Conservation (phyloP, 1,140 invertebrate genomes). For the Nephila pilipes region DNA sequence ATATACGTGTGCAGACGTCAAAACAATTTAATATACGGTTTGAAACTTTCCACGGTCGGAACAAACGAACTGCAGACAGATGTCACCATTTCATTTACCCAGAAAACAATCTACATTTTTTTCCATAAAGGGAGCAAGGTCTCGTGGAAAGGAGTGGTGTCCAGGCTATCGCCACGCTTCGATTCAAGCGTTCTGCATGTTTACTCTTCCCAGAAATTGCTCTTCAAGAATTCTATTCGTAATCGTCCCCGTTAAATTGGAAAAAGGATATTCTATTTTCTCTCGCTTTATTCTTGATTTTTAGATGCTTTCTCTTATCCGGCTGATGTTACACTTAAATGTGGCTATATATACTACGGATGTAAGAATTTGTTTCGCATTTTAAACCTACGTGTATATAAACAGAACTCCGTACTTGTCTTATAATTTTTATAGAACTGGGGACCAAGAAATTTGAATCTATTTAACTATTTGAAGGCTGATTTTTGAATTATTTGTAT, state of each 20-base stretch:
- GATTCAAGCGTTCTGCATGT: conserved; percentile 39
- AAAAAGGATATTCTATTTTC: neutral
- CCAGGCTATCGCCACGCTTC: conserved; percentile 1
- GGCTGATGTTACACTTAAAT: neutral
- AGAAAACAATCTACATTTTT: conserved; percentile 11
- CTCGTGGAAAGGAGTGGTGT: conserved; percentile 2
- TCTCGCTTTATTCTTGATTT: neutral
- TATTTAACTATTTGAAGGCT: too few relatives aligned
- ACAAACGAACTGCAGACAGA: neutral
- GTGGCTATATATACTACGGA: too few relatives aligned
- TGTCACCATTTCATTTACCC: conserved; percentile 32
- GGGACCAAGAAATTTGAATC: too few relatives aligned
- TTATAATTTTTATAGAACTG: too few relatives aligned
- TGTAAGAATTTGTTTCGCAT: too few relatives aligned
- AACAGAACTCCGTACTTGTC: too few relatives aligned
- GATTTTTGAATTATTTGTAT: too few relatives aligned
- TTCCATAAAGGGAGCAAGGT: neutral
- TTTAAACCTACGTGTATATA: too few relatives aligned
- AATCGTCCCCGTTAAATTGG: neutral
- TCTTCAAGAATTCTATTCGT: conserved; percentile 10
- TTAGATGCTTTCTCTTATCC: neutral
- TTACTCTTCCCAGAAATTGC: conserved; percentile 36
- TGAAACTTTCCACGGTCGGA: neutral
- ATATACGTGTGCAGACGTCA: too few relatives aligned
- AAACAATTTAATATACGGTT: neutral